phyloP scores from a whole-genome alignment of 2,888 invertebrate species.

The Lithophane semibrunnea region DNA sequence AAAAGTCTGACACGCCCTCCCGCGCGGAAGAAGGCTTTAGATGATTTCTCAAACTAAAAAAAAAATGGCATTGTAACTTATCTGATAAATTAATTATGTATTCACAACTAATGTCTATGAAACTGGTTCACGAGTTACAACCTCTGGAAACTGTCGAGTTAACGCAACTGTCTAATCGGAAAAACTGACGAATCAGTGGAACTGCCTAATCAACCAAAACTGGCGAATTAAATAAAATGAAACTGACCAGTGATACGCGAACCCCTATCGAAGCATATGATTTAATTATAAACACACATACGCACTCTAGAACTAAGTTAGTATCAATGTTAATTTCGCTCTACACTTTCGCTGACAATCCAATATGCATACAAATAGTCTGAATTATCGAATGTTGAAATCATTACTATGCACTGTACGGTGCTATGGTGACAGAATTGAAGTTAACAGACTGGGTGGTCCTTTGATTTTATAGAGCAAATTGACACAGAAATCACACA shows the following conservation, averaged over 20 bases:
- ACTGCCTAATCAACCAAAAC: too few relatives aligned
- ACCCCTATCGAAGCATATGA: not conserved
- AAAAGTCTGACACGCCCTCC: too few relatives aligned
- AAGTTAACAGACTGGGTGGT: conserved; percentile 29
- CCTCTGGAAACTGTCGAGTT: too few relatives aligned
- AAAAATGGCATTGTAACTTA: not conserved
- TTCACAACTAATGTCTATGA: too few relatives aligned
- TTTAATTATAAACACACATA: not conserved
- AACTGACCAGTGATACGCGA: too few relatives aligned
- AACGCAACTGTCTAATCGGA: too few relatives aligned
- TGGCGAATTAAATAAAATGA: too few relatives aligned
- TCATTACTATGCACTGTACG: not conserved
- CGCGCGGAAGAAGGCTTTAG: too few relatives aligned
- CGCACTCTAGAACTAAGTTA: not conserved
- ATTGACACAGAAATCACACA: conserved; percentile 30
- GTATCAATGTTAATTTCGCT: not conserved
- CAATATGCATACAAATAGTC: conserved; percentile 26
- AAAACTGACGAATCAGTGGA: too few relatives aligned
- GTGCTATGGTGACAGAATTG: not conserved
- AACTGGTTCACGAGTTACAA: too few relatives aligned
- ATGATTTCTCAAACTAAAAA: too few relatives aligned
- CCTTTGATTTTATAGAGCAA: conserved; percentile 18
- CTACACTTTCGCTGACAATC: conserved; percentile 16
- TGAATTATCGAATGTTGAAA: conserved; percentile 5
- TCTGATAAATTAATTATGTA: too few relatives aligned